Evolutionary conservation across 2,797 vertebrate species (phyloP).

Genomic region (Philypnodon macrostomus): DNA sequence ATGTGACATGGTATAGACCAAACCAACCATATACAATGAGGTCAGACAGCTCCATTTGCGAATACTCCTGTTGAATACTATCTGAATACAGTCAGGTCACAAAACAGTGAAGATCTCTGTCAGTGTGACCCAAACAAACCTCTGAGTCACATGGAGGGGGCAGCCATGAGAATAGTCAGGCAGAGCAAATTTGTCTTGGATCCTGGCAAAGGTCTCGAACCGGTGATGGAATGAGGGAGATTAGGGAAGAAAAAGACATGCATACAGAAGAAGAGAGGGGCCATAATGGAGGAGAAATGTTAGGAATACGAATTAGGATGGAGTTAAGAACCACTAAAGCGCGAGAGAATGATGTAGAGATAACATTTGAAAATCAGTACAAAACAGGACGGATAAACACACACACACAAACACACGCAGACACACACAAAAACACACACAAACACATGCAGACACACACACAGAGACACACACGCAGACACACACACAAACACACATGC

Average conservation of each 20-base stretch:
- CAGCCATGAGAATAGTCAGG: slow-evolving; percentile 45
- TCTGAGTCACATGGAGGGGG: slow-evolving; percentile 45
- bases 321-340: slow-evolving; percentile 19
- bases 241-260: slow-evolving; percentile 37
- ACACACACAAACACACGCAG: too few relatives aligned
- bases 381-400: too few relatives aligned
- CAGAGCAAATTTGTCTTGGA: slow-evolving; percentile 66
- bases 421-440: too few relatives aligned
- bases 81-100: too few relatives aligned
- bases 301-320: slow-evolving; percentile 37
- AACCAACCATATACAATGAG: too few relatives aligned
- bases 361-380: slow-evolving; percentile 11
- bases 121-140: slow-evolving; percentile 27
- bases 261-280: slow-evolving; percentile 25
- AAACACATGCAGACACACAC: too few relatives aligned
- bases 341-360: slow-evolving; percentile 34
- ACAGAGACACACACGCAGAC: too few relatives aligned
- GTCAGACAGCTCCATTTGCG: too few relatives aligned
- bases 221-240: slow-evolving; percentile 47
- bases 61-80: too few relatives aligned
- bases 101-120: slow-evolving; percentile 8
- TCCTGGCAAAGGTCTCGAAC: slow-evolving; percentile 40
- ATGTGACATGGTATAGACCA: not conserved
- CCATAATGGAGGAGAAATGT: slow-evolving; percentile 24
- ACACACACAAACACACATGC: too few relatives aligned